Evolutionary conservation across 2,888 invertebrate genomes (phyloP), one percentile per base, ranked within the genome.

Genomic region (Gari tellinella): DNA sequence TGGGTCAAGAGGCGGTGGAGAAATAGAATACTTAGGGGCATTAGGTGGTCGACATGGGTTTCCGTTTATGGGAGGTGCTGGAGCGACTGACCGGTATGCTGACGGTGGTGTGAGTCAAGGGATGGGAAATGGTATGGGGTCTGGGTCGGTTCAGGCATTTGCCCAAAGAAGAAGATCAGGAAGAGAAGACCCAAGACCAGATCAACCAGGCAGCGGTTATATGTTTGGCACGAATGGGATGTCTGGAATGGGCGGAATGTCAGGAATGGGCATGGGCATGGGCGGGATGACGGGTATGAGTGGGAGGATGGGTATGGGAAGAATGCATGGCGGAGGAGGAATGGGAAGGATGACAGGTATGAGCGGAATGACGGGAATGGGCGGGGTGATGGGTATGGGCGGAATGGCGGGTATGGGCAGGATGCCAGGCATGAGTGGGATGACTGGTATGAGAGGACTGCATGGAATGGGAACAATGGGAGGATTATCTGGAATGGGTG

Each of bases 61-160:
- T 25, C 62, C 62, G 7, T 37, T 21, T 12, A 52, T 62, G 52
- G 62, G 62, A 12, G 62, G 62, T 21, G 62, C 52, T 14, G 62
- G 62, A 2, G 37, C 21, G 0, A 52, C 37, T 7, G 17, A 15
- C 8, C 2, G 2, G 10, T 53, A 43, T 37, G 37, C 31, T 3
- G 62, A 62, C 31, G 62, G 62, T 1, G 62, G 62, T 10, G 21
- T 26, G 8, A 26, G 43, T 1, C 8, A 23, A 2, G 62, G 62
- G 1, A 37, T 60, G 2, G 60, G 21, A 1, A 48, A 49, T 38
- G 60, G 60, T 37, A 48, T 60, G 21, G 60, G 60, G 12, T 37
- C 48, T 1, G 60, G 60, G 1, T 60, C 60, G 1, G 19, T 31
- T 21, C 48, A 60, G 14, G 60, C 60, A 14, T 60, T 38, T n/a